Conservation (phyloP, 37 sponge, comb jelly and placozoan species). For the Geodia barretti region DNA sequence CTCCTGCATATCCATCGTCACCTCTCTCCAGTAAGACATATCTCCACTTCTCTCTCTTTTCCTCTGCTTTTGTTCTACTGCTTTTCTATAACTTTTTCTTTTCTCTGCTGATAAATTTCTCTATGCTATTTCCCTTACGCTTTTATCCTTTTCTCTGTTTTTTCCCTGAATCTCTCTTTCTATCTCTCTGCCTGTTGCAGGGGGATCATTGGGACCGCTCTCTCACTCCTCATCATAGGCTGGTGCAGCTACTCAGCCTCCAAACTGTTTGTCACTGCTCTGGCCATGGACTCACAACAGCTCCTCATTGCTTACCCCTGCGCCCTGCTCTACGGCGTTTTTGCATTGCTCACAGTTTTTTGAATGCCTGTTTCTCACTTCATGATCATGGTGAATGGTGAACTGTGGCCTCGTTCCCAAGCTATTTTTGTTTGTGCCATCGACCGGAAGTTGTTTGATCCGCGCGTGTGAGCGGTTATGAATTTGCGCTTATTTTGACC, state of each 20-base stretch:
- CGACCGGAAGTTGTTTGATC: no score
- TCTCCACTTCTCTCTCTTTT: background rate
- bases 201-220: slow-evolving; percentile 79
- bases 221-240: slow-evolving; percentile 69
- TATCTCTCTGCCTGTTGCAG: slow-evolving; percentile 51
- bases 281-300: slow-evolving; percentile 94
- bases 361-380: no score
- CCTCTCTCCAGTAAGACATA: slow-evolving; percentile 79
- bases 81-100: background rate
- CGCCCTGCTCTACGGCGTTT: slow-evolving; percentile 94
- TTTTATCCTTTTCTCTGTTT: background rate
- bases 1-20: slow-evolving; percentile 65
- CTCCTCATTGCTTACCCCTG: slow-evolving; percentile 97
- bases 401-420: no score
- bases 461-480: background rate
- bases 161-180: no score
- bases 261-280: slow-evolving; percentile 91
- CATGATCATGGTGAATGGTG: no score
- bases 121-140: background rate
- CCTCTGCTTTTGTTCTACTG: background rate
- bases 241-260: slow-evolving; percentile 97
- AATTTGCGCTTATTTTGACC: no score
- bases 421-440: no score
- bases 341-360: slow-evolving; percentile 96
- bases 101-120: background rate